Evolutionary conservation across 2,113 vertebrate species (phyloP).

Genomic region (Anarrhichthys ocellatus): DNA sequence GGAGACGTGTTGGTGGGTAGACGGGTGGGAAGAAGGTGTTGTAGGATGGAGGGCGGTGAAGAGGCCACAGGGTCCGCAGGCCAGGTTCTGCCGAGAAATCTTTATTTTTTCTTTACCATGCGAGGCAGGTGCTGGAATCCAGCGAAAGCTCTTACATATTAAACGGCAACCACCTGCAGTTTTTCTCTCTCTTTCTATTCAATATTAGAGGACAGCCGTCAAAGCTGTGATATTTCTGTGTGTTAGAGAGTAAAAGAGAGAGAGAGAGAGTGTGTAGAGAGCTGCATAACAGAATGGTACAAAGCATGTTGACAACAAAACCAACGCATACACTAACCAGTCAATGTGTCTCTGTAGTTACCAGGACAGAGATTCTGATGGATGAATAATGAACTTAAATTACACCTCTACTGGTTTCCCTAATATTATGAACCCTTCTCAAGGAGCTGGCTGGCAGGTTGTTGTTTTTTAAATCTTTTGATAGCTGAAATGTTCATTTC

Average conservation of each 20-base stretch:
- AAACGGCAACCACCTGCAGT: constrained; percentile 78
- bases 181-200: constrained; percentile 69
- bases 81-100: constrained; percentile 64
- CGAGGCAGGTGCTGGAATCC: constrained; percentile 72
- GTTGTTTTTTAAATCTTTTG: constrained; percentile 6
- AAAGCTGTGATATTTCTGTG: constrained; percentile 59
- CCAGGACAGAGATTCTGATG: neutral
- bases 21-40: constrained; percentile 2
- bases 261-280: neutral
- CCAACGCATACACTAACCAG: neutral
- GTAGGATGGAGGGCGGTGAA: constrained; percentile 29
- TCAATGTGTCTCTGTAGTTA: neutral
- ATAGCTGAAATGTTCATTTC: constrained; percentile 8
- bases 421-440: neutral
- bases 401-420: neutral
- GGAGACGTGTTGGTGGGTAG: constrained; percentile 16
- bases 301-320: constrained; percentile 24
- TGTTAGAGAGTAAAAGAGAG: constrained; percentile 22
- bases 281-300: constrained; percentile 42
- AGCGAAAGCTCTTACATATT: constrained; percentile 81
- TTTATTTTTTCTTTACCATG: constrained; percentile 69
- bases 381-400: constrained; percentile 2
- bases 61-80: constrained; percentile 64
- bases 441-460: neutral
- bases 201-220: constrained; percentile 68